These are phyloP conservation scores for Ifrita kowaldi DNA, from an alignment of 2,113 vertebrate species.

Conservation along the genomic window DNA sequence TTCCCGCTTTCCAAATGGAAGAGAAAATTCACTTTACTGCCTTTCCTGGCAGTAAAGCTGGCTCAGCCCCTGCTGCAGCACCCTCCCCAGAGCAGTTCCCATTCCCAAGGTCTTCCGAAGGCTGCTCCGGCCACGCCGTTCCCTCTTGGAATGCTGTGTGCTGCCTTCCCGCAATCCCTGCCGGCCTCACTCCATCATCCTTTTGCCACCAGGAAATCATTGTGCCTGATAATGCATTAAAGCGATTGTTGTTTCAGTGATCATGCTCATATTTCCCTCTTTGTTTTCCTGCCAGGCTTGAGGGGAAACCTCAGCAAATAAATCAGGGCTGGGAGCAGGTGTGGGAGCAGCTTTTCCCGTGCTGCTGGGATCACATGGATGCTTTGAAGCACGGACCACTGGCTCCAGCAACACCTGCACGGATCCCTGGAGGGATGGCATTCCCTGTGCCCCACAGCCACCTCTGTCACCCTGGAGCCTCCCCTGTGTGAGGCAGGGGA, in stretches of 20 bases:
- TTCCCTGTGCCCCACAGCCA: background rate
- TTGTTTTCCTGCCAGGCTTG: slow-evolving; percentile 50
- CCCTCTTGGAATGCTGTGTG: background rate
- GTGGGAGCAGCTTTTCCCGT: background rate
- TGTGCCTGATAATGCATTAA: slow-evolving; percentile 21
- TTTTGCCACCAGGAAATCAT: slow-evolving; percentile 36
- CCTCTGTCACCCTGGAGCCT: background rate
- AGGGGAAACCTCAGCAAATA: slow-evolving; percentile 20
- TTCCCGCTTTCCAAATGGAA: background rate
- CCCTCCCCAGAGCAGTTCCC: background rate
- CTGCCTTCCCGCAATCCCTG: background rate
- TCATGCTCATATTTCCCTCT: slow-evolving; percentile 24
- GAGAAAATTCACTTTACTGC: background rate
- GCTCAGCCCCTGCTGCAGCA: background rate
- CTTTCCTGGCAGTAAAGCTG: background rate
- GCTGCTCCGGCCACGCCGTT: rapidly evolving
- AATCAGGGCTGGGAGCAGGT: slow-evolving; percentile 15
- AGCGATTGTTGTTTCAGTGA: slow-evolving; percentile 7
- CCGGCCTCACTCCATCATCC: background rate
- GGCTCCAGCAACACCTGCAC: background rate
- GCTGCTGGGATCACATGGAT: background rate
- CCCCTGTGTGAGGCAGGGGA: background rate
- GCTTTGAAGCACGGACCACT: background rate
- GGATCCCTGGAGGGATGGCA: background rate
- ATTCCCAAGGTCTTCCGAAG: background rate